These are phyloP conservation scores for Orchestes rusci DNA, from an alignment of 2,888 invertebrate genomes.

Conservation along the genomic window DNA sequence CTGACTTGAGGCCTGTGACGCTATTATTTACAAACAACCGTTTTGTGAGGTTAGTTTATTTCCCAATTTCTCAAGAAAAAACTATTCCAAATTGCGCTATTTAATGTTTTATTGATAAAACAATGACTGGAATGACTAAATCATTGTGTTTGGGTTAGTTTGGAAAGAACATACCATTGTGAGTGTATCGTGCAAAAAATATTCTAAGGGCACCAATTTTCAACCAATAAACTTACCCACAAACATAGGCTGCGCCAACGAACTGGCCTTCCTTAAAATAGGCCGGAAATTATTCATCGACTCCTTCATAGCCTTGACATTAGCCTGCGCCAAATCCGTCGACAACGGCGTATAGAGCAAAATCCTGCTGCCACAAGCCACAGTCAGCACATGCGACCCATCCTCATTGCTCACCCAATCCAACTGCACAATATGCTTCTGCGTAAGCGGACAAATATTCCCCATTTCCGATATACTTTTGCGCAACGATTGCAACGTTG, in stretches of 20 bases:
- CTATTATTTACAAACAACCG: no score
- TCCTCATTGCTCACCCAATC: conserved; percentile 99
- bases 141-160: no score
- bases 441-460: conserved; percentile 83
- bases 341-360: conserved; percentile 90
- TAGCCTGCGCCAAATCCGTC: conserved; percentile 90
- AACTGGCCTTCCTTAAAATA: conserved; percentile 83
- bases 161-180: no score
- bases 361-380: conserved; percentile 90
- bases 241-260: conserved; percentile 80
- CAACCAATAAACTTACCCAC: conserved; percentile 46
- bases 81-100: no score
- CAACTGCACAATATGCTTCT: conserved; percentile 88
- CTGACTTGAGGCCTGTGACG: no score
- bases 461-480: conserved; percentile 88
- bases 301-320: conserved; percentile 66
- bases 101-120: no score
- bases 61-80: no score
- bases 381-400: conserved; percentile 94
- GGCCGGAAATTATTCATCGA: conserved; percentile 77
- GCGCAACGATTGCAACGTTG: conserved; percentile 77
- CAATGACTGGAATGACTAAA: no score
- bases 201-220: no score
- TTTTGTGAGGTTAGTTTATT: no score
- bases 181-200: no score